phyloP scores from a whole-genome alignment of 30 jellyfish, hydroid and myxozoan genomes.

The Chironex yamaguchii region DNA sequence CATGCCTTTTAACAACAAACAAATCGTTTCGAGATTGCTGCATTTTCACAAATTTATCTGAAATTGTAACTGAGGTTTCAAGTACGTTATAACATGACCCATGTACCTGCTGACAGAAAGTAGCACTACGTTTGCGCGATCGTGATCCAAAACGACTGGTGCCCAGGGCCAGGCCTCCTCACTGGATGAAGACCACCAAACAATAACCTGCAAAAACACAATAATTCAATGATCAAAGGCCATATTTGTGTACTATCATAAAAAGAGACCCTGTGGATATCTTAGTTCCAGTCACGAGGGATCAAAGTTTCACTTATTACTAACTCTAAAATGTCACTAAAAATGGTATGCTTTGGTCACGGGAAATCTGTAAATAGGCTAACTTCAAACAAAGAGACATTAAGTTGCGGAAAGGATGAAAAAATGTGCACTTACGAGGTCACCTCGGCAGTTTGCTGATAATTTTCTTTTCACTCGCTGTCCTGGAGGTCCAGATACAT shows the following conservation, averaged over 20 bases:
- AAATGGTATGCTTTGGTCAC: too few species aligned
- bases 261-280: background rate
- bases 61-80: background rate
- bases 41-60: too few species aligned
- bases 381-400: background rate
- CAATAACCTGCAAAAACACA: slow-evolving; percentile 63
- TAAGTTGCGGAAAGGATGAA: too few species aligned
- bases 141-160: slow-evolving; percentile 68
- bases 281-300: too few species aligned
- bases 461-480: slow-evolving; percentile 53
- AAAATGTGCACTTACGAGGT: slow-evolving; percentile 52
- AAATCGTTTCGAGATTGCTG: too few species aligned
- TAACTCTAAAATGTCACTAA: too few species aligned
- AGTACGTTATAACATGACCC: too few species aligned
- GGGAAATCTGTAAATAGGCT: too few species aligned
- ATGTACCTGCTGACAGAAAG: slow-evolving; percentile 67
- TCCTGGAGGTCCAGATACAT: slow-evolving; percentile 82
- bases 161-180: slow-evolving; percentile 96
- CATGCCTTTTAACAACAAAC: too few species aligned
- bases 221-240: background rate
- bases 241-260: background rate
- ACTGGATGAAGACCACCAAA: slow-evolving; percentile 85
- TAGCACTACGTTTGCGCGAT: slow-evolving; percentile 69
- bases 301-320: too few species aligned
- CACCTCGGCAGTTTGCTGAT: slow-evolving; percentile 66